Percentiles rank a stretch among this genome's conserved stretches.
Conservation (phyloP, 2,113 vertebrate species). For the Xerus inauris region DNA sequence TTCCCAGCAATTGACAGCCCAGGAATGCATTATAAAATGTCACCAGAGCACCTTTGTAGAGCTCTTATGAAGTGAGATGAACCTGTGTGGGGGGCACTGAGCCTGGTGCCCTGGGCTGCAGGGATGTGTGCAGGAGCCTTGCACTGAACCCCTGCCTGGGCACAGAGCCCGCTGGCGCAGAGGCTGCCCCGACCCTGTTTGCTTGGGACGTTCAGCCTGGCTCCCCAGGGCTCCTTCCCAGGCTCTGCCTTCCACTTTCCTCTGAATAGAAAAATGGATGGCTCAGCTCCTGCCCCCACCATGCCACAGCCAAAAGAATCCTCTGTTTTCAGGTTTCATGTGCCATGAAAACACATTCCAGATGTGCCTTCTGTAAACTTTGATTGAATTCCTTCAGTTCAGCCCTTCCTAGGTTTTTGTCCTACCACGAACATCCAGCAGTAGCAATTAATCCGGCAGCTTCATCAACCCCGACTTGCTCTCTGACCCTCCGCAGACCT, state of each 20-base stretch:
- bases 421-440: not conserved
- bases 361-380: not conserved
- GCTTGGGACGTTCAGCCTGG: not conserved
- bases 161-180: not conserved
- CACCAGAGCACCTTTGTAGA: not conserved
- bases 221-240: not conserved
- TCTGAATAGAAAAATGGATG: not conserved
- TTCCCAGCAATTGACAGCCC: not conserved
- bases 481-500: not conserved
- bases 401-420: conserved; percentile 6
- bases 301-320: not conserved
- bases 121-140: not conserved
- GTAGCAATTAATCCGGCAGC: not conserved
- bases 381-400: not conserved
- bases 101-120: not conserved
- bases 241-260: not conserved
- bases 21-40: rapidly evolving
- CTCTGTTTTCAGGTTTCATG: not conserved
- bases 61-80: not conserved
- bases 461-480: not conserved
- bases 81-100: too few species aligned
- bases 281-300: rapidly evolving
- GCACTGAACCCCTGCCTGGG: not conserved
- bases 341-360: not conserved
- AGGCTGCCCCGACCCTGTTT: not conserved